Evolutionary conservation across 1,140 invertebrate species (phyloP), one percentile per base, ranked within the genome.

Genomic region (Apocrypta bakeri): DNA sequence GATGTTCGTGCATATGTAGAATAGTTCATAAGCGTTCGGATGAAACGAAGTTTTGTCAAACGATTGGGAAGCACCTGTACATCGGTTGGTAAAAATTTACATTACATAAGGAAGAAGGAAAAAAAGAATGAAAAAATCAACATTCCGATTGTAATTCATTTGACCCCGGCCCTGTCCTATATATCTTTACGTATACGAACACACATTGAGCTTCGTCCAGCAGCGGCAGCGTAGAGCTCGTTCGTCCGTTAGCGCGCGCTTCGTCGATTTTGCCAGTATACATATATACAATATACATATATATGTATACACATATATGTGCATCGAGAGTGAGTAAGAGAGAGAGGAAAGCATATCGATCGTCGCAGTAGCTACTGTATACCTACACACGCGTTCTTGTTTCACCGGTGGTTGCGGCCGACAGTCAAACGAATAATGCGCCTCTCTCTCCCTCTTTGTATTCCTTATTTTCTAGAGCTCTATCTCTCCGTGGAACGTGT

Each of bases 331-430:
- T 21, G 68, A 33, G 27, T 21, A 29, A 33, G 24, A 29, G 29
- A 29, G 27, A 71, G 68, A 29, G 27, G 17, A 31, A 71, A n/a
- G 37, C 17, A 76, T 21, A 76, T 76, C 74, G 74, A 76, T 64
- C 74, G 31, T 3, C 21, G 74, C 17, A 63, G 29, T n/a, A 8
- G 40, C n/a, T 21, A 17, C 74, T 31, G 66, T 27, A 21, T 12
- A 27, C 66, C n/a, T 33, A 17, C 31, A 29, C 31, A 17, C 68
- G 17, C 27, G 31, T 31, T 31, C 27, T 25, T 37, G 68, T 71
- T 29, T 71, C 17, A 42, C 27, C 77, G 21, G 24, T 25, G 27
- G 21, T 17, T 6, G 11, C 27, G 68, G 68, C 56, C 14, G 56
- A 64, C 69, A 73, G 63, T 66, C 79, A 64, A 73, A 73, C 29